Base-by-base conservation (phyloP, 2,113 vertebrate genomes). In the Chamaetylas fuelleborni region DNA sequence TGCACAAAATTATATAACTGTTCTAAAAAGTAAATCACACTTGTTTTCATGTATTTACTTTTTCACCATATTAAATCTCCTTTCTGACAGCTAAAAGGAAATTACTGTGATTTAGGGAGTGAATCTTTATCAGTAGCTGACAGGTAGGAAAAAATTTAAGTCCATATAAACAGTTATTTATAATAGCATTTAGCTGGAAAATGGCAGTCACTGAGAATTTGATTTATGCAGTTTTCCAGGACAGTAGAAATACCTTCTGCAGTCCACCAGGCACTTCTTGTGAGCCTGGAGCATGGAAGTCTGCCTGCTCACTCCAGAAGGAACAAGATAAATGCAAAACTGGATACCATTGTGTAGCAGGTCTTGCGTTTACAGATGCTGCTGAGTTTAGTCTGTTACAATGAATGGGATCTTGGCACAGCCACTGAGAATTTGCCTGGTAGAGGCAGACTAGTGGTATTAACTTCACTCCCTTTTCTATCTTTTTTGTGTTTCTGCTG, bases 91-190 rank as follows among this genome's bases (percentile, higher is more conserved):
- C 93, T 81, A 79, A 95, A 89, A 93, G 89, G 85, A 97, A 97
- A 97, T 98, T 97, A 95, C 92, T 95, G 94, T 97, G 95, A 97
- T 98, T 98, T 97, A 97, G 90, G 56, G 86, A 97, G 90, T 87
- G 95, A 97, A 96, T 98, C 96, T 97, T 97, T 98, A 97, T 98
- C 95, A 95, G 87, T 95, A 90, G 92, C 86, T 97, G 97, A 96
- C 96, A 97, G 90, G 91, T 86, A 87, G 79, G 81, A 94, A 95
- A 74, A 96, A 97, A 93, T 66, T 94, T 96, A 96, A 96, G 93
- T 96, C 97, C 80, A 76, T 93, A 79, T 70, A 97, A 97, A 97
- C 88, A 95, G 88, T 97, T 97, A 97, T 97, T 98, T 98, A 94
- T 97, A 97, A 97, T 74, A 96, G 93, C 92, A 95, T 97, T 97